A percentile compares a stretch with the other conserved stretches of the same genome.
Conservation (phyloP, 2,113 vertebrate genomes). For the Oenanthe oenanthe region DNA sequence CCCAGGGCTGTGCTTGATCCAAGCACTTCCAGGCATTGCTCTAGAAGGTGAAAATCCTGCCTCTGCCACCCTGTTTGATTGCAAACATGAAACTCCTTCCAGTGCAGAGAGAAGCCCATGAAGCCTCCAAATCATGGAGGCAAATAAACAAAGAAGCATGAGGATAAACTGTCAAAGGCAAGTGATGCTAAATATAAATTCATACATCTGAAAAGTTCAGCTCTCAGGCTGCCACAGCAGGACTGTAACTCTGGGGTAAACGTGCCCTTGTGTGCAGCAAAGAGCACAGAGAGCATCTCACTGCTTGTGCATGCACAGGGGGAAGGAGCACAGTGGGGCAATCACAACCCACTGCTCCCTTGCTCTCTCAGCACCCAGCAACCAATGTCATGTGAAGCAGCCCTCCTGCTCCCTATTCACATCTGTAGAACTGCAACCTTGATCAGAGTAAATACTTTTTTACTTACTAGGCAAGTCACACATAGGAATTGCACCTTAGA, state of each 20-base stretch:
- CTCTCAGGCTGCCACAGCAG: neutral
- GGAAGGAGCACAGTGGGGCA: neutral
- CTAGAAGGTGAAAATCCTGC: neutral
- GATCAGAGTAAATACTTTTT: neutral
- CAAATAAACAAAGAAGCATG: neutral
- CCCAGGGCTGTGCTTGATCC: neutral
- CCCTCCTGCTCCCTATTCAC: neutral
- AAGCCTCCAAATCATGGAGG: neutral
- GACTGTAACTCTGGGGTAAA: neutral
- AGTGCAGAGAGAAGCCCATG: neutral
- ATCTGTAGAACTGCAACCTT: neutral
- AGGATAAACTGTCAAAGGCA: neutral
- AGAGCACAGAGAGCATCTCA: neutral
- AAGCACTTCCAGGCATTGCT: neutral
- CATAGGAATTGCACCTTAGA: neutral
- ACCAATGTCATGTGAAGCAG: fast-evolving
- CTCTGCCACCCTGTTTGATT: neutral
- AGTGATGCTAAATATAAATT: neutral
- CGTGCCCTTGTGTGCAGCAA: fast-evolving
- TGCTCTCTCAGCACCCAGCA: neutral
- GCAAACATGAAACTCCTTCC: neutral
- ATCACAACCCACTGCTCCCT: neutral
- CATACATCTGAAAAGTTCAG: neutral
- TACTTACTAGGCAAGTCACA: neutral
- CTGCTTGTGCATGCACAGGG: fast-evolving